Evolutionary conservation across 2,113 vertebrate species (phyloP).

Genomic region (Nycticebus coucang): DNA sequence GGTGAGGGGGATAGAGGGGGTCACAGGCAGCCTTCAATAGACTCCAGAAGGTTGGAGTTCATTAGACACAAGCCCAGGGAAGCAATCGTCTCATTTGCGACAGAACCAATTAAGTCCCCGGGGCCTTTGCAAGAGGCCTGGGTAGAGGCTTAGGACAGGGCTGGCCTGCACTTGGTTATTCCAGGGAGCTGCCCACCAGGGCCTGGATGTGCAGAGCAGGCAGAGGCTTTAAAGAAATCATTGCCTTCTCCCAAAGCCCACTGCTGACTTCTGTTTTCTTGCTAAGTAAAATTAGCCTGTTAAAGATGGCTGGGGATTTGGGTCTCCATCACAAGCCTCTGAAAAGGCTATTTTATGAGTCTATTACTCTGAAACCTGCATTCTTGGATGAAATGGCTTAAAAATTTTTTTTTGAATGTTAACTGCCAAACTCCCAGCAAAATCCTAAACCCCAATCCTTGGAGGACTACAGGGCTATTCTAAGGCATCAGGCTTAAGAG

Average conservation of each 20-base stretch:
- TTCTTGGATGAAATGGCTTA: slow-evolving; percentile 26
- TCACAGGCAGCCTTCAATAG: slow-evolving; percentile 63
- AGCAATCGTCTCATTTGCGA: slow-evolving; percentile 57
- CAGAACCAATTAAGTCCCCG: slow-evolving; percentile 33
- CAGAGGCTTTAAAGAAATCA: background rate
- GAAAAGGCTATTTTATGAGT: slow-evolving; percentile 34
- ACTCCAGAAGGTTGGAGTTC: slow-evolving; percentile 69
- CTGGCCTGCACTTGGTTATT: background rate
- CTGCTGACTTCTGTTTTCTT: background rate
- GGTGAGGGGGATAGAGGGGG: background rate
- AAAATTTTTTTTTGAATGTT: background rate
- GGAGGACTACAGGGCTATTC: background rate
- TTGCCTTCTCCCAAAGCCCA: background rate
- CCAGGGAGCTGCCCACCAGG: accelerated
- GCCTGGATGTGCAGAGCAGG: background rate
- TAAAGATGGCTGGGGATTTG: background rate
- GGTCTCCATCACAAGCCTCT: background rate
- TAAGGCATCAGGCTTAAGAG: background rate
- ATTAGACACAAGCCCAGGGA: slow-evolving; percentile 62
- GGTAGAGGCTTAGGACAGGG: background rate
- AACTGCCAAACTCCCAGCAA: slow-evolving; percentile 21
- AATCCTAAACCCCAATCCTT: background rate
- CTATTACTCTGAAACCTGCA: background rate
- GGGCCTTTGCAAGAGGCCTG: slow-evolving; percentile 42
- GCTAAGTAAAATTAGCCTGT: background rate